Evolutionary conservation across 1,140 invertebrate species (phyloP).

Genomic region (Halictus rubicundus): DNA sequence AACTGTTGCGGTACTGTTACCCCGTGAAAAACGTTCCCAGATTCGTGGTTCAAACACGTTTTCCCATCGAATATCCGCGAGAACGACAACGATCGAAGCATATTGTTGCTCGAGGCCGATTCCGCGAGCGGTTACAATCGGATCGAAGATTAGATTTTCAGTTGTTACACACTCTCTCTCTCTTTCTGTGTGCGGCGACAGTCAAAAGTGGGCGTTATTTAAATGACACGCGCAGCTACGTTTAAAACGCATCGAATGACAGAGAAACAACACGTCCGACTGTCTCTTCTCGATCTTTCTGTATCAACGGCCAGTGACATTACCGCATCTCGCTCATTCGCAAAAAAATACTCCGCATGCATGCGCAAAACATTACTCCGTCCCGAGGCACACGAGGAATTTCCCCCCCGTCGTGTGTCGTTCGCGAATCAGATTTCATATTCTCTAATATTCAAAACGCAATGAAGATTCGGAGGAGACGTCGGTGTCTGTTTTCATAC

Average conservation of each 20-base stretch:
- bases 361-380: neutral
- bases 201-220: constrained; percentile 56
- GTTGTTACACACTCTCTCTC: constrained; percentile 40
- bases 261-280: constrained; percentile 16
- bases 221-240: constrained; percentile 55
- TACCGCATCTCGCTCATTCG: neutral
- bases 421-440: neutral
- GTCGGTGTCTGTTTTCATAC: neutral
- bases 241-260: constrained; percentile 25
- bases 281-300: neutral
- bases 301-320: constrained; percentile 18
- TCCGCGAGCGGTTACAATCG: neutral
- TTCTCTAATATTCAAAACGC: neutral
- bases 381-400: neutral
- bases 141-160: constrained; percentile 12
- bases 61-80: too few species aligned
- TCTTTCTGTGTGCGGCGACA: too few species aligned
- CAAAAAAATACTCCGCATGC: constrained; percentile 4
- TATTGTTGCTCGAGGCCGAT: neutral
- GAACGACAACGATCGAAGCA: neutral
- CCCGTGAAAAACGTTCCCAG: constrained; percentile 23
- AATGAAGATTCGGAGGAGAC: neutral
- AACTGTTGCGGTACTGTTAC: constrained; percentile 40
- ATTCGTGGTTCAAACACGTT: neutral
- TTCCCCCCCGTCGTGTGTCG: neutral